phyloP scores from a whole-genome alignment of 2,797 vertebrate genomes.

The Xenopus petersii region DNA sequence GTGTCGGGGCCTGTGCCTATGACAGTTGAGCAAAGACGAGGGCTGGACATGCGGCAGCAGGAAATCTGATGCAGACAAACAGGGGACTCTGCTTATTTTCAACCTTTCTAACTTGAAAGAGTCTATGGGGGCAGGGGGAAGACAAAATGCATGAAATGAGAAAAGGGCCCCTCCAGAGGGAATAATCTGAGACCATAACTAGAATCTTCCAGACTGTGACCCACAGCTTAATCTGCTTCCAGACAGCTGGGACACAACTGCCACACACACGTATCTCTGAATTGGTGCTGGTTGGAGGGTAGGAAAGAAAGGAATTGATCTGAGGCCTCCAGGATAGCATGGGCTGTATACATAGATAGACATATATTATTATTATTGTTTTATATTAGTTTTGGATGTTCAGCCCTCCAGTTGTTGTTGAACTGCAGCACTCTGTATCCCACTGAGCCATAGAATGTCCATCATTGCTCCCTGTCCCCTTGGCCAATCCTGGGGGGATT shows the following conservation, averaged over 20 bases:
- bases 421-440: too few relatives aligned
- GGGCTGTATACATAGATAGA: too few relatives aligned
- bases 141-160: slow-evolving; percentile 5
- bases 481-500: too few relatives aligned
- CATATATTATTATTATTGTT: too few relatives aligned
- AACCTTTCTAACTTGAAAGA: slow-evolving; percentile 10
- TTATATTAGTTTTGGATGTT: too few relatives aligned
- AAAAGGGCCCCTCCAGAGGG: slow-evolving; percentile 3
- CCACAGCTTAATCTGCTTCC: slow-evolving; percentile 5
- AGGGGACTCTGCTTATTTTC: neutral
- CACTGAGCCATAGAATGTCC: too few relatives aligned
- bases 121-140: neutral
- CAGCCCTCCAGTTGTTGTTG: too few relatives aligned
- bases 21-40: neutral
- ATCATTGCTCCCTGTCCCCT: too few relatives aligned
- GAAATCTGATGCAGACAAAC: slow-evolving; percentile 4
- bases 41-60: neutral
- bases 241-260: slow-evolving; percentile 38
- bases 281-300: neutral
- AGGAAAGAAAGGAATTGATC: neutral
- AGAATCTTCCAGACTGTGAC: slow-evolving; percentile 30
- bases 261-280: neutral
- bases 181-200: slow-evolving; percentile 9
- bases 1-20: neutral
- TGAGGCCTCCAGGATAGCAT: too few relatives aligned